phyloP scores from a whole-genome alignment of 2,113 vertebrate species.

The Oncorhynchus gorbuscha region DNA sequence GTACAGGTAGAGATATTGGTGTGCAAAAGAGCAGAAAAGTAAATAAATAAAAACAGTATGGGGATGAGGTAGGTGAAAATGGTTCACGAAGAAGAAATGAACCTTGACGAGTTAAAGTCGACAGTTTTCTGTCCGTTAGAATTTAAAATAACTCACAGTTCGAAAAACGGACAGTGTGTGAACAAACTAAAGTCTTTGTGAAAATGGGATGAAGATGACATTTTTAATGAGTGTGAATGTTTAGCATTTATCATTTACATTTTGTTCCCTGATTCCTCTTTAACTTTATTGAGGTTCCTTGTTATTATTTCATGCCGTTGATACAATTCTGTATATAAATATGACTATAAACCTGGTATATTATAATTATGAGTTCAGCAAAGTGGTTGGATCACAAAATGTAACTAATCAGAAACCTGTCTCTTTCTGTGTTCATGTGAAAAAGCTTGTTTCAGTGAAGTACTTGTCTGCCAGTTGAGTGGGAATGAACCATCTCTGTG shows the following conservation, averaged over 20 bases:
- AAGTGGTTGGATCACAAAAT: neutral
- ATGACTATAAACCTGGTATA: constrained; percentile 9
- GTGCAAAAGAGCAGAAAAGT: too few relatives aligned
- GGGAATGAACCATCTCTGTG: constrained; percentile 23
- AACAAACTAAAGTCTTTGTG: neutral
- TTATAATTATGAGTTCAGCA: constrained; percentile 19
- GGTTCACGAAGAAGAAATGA: constrained; percentile 24
- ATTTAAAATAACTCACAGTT: constrained; percentile 39
- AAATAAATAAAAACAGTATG: too few relatives aligned
- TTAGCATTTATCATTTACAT: constrained; percentile 23
- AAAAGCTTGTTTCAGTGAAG: neutral
- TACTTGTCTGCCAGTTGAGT: neutral
- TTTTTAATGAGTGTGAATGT: neutral
- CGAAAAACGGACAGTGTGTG: constrained; percentile 14
- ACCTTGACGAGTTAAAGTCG: constrained; percentile 32
- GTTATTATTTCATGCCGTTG: constrained; percentile 31
- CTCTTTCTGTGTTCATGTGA: neutral
- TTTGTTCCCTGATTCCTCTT: constrained; percentile 16
- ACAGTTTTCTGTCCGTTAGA: constrained; percentile 39
- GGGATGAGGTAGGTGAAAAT: too few relatives aligned
- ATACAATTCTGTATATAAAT: constrained; percentile 19
- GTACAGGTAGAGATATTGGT: too few relatives aligned
- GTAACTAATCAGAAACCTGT: constrained; percentile 14
- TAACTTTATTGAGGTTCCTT: constrained; percentile 9
- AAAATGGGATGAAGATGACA: neutral